Evolutionary conservation across 2,797 vertebrate species (phyloP), one percentile per base, ranked within the genome.

Genomic region (Sebastes flavidus): DNA sequence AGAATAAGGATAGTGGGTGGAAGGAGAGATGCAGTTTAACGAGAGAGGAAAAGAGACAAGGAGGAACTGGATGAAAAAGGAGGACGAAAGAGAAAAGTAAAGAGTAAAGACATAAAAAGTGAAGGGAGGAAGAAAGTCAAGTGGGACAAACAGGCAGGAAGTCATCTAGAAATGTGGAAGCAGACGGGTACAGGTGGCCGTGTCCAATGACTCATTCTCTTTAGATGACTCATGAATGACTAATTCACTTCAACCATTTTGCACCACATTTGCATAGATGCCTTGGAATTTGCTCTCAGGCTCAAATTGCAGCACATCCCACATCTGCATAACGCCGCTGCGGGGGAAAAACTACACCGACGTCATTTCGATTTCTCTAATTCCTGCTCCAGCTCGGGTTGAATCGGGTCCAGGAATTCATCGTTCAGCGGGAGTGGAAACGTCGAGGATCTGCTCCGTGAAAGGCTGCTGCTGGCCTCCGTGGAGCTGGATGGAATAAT

Each of bases 141-240:
- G 78, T 34, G 60, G 46, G 60, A 86, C 70, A 63, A 79, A 78
- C 60, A 29, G 52, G 9, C 75, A 86, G 78, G 77, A 89, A 86
- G 72, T 86, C 55, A 72, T 52, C 38, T 59, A 65, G 65, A 72
- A 55, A 60, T 73, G 79, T 73, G 81, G 55, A 54, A 77, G 77
- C 81, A 77, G 83, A 72, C 46, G 46, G 38, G 67, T 58, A 72
- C 24, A 60, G 75, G 72, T 78, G 87, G 72, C 71, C 65, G 6
- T 59, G 79, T 67, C 80, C 83, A 81, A 54, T 87, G 89, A 89
- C 60, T 85, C 79, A 86, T 65, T 84, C 73, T 63, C 65, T 77
- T 69, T 13, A 61, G 49, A 79, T 86, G 85, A 91, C 58, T 93
- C 91, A 87, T 6, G 13, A 87, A 72, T 87, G 89, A 91, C 78